phyloP scores from a whole-genome alignment of 2,888 invertebrate species.

The Brachylomia viminalis region DNA sequence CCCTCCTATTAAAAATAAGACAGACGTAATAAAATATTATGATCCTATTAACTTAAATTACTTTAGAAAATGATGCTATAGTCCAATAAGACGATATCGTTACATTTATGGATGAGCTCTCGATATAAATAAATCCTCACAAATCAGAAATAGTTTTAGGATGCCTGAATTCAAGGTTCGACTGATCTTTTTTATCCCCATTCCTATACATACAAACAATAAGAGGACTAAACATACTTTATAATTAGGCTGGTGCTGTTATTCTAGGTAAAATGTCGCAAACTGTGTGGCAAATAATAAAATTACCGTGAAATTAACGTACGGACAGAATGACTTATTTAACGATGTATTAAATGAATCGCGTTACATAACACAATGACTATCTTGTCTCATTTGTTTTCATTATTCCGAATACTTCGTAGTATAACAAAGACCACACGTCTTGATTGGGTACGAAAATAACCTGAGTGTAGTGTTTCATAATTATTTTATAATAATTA shows the following conservation, averaged over 20 bases:
- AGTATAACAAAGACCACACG: constrained; percentile 39
- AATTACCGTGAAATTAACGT: constrained; percentile 43
- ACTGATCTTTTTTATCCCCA: constrained; percentile 27
- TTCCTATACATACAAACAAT: constrained; percentile 32
- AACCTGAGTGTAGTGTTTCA: constrained; percentile 50
- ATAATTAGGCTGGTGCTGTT: constrained; percentile 21
- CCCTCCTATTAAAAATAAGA: constrained; percentile 2
- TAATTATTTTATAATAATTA: constrained; percentile 35
- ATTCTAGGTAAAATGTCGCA: constrained; percentile 33
- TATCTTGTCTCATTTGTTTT: constrained; percentile 58
- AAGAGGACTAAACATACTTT: constrained; percentile 22
- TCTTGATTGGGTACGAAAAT: constrained; percentile 52
- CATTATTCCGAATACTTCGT: constrained; percentile 41
- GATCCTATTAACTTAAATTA: constrained; percentile 45
- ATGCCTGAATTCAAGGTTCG: constrained; percentile 50
- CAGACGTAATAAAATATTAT: constrained; percentile 23
- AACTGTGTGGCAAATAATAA: constrained; percentile 33
- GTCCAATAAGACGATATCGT: constrained; percentile 30
- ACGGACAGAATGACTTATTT: constrained; percentile 48
- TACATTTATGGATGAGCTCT: constrained; percentile 47
- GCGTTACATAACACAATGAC: constrained; percentile 45
- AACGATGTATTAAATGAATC: constrained; percentile 44
- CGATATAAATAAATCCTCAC: constrained; percentile 54
- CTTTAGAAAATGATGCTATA: constrained; percentile 40
- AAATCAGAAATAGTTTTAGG: constrained; percentile 55